phyloP scores from a whole-genome alignment of 2,888 invertebrate species.

The Anoplius nigerrimus region DNA sequence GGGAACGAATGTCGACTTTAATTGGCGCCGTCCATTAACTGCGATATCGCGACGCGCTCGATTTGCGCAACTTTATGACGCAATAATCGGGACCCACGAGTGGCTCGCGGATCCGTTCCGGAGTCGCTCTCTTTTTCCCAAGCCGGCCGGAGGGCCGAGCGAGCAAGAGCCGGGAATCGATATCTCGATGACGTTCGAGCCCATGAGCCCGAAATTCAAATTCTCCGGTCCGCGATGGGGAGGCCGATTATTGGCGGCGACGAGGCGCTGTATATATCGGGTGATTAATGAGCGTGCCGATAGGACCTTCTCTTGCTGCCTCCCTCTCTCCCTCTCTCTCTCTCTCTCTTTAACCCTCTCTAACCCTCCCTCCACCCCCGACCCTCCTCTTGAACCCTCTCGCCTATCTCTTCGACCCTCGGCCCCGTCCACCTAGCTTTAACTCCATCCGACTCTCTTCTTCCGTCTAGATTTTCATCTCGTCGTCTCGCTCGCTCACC shows the following conservation, averaged over 20 bases:
- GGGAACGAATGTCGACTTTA: no score
- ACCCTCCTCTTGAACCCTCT: constrained; percentile 32
- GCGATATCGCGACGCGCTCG: no score
- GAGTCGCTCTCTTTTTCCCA: no score
- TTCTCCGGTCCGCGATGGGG: constrained; percentile 50
- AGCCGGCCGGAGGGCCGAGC: not conserved
- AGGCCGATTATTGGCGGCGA: constrained; percentile 57
- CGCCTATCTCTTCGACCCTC: constrained; percentile 22
- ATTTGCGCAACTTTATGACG: no score
- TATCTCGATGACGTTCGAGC: constrained; percentile 51
- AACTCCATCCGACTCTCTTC: no score
- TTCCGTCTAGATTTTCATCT: constrained; percentile 21
- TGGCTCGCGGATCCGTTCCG: no score
- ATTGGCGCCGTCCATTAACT: no score
- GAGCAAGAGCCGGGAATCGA: constrained; percentile 31
- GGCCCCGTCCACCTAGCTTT: not conserved
- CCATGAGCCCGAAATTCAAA: constrained; percentile 56
- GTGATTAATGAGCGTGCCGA: constrained; percentile 68
- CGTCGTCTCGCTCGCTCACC: constrained; percentile 20
- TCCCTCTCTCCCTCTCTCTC: constrained; percentile 19
- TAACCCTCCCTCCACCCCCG: constrained; percentile 20
- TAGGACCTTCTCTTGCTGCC: constrained; percentile 37
- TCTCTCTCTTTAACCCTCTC: constrained; percentile 12
- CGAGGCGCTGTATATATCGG: constrained; percentile 51
- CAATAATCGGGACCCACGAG: no score